Conservation (phyloP, 2,113 vertebrate species). For the Petromus typicus region DNA sequence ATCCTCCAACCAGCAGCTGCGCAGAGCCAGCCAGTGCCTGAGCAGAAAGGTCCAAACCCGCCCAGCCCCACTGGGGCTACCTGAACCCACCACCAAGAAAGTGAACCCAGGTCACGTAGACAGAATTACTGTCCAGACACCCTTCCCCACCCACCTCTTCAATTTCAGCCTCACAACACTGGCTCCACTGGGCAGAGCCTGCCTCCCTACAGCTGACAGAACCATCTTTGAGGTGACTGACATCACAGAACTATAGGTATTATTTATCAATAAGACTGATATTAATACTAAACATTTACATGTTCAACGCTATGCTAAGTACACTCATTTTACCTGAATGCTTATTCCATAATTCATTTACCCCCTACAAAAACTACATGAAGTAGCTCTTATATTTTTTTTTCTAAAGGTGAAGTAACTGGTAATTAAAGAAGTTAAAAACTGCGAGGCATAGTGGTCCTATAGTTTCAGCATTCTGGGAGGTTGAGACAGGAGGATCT, state of each 20-base stretch:
- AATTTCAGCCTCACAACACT: neutral
- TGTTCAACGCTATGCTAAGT: neutral
- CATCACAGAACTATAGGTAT: neutral
- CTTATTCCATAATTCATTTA: neutral
- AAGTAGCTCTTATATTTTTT: constrained; percentile 20
- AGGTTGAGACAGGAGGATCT: neutral
- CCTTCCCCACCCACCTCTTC: neutral
- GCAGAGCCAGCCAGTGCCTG: neutral
- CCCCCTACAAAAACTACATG: neutral
- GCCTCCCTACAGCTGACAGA: neutral
- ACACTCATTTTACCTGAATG: constrained; percentile 24
- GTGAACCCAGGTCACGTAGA: neutral
- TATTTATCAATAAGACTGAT: neutral
- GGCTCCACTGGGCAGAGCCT: neutral
- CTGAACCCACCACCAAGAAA: neutral
- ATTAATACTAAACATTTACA: neutral
- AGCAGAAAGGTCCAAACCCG: neutral
- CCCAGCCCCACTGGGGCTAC: neutral
- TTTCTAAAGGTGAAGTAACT: constrained; percentile 38
- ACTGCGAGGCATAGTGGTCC: neutral
- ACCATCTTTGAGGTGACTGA: neutral
- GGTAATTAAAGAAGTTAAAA: constrained; percentile 14
- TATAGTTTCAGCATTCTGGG: neutral
- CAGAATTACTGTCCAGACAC: neutral
- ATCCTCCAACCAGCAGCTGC: neutral